phyloP scores from a whole-genome alignment of 2,797 vertebrate genomes.

The Catostomus latipinnis region DNA sequence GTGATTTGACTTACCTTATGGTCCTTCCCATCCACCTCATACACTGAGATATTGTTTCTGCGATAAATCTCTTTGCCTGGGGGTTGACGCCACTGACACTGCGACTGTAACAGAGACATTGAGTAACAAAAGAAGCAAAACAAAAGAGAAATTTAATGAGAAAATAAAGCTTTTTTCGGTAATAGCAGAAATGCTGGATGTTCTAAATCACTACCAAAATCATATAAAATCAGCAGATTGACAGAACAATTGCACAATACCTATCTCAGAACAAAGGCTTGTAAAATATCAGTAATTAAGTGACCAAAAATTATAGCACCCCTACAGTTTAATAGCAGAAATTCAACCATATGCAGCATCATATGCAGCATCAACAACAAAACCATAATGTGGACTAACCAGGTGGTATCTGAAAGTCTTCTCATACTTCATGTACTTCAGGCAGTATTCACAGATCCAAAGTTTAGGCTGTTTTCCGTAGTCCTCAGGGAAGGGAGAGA shows the following conservation, averaged over 20 bases:
- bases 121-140: too few relatives aligned
- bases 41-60: conserved; percentile 92
- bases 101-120: conserved; percentile 73
- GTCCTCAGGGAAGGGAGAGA: conserved; percentile 93
- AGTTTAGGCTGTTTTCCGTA: conserved; percentile 95
- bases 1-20: conserved; percentile 82
- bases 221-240: not conserved
- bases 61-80: conserved; percentile 93
- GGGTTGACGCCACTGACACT: conserved; percentile 93
- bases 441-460: conserved; percentile 97
- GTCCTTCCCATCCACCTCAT: conserved; percentile 90
- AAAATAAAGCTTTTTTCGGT: not conserved
- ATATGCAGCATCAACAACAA: not conserved
- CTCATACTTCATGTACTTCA: conserved; percentile 97
- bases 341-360: not conserved
- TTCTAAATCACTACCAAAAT: not conserved
- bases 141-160: not conserved
- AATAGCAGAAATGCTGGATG: not conserved
- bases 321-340: conserved; percentile 2
- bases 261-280: not conserved
- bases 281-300: not conserved
- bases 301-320: conserved; percentile 16
- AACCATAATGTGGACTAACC: conserved; percentile 75
- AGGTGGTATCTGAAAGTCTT: conserved; percentile 91
- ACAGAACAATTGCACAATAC: not conserved